Evolutionary conservation across 2,797 vertebrate genomes (phyloP).

Genomic region (Phylloscopus collybita): DNA sequence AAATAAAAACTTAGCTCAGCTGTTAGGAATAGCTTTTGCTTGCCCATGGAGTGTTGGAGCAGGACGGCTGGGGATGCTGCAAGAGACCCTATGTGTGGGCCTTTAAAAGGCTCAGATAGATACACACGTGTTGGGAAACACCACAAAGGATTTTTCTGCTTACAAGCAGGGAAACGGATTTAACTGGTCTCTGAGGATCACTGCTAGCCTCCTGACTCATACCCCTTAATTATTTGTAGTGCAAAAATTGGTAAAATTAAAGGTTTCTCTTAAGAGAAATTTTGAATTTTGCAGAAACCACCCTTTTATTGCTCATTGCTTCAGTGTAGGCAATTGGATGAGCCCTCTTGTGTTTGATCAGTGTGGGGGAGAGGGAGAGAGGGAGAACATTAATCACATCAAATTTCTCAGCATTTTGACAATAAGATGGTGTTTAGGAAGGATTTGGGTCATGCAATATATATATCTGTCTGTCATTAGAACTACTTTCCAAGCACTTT

Average conservation of each 20-base stretch:
- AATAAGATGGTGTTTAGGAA: slow-evolving; percentile 46
- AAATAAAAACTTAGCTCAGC: neutral
- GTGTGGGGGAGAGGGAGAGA: neutral
- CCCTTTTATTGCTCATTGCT: neutral
- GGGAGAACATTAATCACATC: slow-evolving; percentile 29
- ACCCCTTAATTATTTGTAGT: slow-evolving; percentile 1
- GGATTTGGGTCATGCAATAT: slow-evolving; percentile 39
- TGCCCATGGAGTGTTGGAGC: neutral
- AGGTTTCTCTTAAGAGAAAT: neutral
- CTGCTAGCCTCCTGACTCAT: neutral
- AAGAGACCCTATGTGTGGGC: neutral
- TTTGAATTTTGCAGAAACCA: neutral
- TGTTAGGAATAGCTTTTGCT: neutral
- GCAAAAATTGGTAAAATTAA: neutral
- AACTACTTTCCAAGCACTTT: slow-evolving; percentile 32
- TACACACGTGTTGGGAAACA: neutral
- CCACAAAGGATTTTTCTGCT: neutral
- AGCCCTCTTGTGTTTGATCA: neutral
- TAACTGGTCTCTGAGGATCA: neutral
- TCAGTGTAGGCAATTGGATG: neutral
- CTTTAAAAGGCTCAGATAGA: neutral
- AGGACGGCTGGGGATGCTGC: neutral
- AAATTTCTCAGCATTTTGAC: slow-evolving; percentile 38
- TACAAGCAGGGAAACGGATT: neutral
- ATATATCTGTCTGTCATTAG: slow-evolving; percentile 48